Conservation (phyloP, 2,113 vertebrate species). For the Oryzias curvinotus region DNA sequence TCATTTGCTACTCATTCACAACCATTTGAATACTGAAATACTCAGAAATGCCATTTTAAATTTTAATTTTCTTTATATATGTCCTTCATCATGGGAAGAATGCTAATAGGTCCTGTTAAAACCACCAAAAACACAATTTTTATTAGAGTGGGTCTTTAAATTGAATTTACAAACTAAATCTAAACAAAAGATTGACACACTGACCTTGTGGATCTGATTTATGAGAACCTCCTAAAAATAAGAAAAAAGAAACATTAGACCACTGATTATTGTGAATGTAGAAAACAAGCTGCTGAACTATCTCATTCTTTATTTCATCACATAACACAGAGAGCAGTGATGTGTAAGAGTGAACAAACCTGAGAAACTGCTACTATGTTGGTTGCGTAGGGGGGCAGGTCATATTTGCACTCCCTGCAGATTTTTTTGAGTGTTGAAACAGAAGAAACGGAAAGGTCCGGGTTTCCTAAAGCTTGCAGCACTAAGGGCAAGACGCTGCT, state of each 20-base stretch:
- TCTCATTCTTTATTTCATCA: neutral
- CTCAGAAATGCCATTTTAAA: too few species aligned
- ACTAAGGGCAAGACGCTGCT: conserved; percentile 95
- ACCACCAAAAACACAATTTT: neutral
- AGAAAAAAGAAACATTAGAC: conserved; percentile 6
- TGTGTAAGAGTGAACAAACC: conserved; percentile 65
- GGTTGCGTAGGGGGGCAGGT: conserved; percentile 92
- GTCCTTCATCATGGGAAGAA: too few species aligned
- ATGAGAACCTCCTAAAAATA: conserved; percentile 91
- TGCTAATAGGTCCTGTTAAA: too few species aligned
- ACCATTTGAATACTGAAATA: too few species aligned
- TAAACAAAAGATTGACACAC: conserved; percentile 36
- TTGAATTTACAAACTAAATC: neutral
- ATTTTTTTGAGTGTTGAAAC: conserved; percentile 99
- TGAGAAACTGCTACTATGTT: conserved; percentile 98
- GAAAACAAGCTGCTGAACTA: neutral
- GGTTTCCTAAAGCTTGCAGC: conserved; percentile 94
- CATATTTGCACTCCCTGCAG: conserved; percentile 96
- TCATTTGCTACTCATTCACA: too few species aligned
- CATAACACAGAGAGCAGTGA: neutral
- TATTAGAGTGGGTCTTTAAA: conserved; percentile 23
- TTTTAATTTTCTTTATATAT: too few species aligned
- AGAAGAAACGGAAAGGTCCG: conserved; percentile 96
- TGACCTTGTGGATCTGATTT: conserved; percentile 99
- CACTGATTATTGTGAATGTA: too few species aligned